phyloP scores from a whole-genome alignment of 1,140 invertebrate species.

The Metaphire vulgaris region DNA sequence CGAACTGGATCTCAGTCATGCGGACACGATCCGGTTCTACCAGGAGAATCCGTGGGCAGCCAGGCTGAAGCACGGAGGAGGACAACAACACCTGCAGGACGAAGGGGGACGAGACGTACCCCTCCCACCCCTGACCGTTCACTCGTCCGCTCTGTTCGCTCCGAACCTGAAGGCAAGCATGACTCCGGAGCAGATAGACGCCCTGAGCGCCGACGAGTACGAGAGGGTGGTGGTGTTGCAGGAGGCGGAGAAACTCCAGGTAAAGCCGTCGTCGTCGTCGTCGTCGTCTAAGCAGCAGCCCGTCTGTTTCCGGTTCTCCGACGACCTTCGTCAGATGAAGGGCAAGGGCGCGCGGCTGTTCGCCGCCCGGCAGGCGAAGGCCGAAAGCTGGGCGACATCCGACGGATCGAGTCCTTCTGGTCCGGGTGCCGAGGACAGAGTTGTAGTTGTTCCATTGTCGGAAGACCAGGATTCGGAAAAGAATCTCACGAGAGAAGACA shows the following conservation, averaged over 20 bases:
- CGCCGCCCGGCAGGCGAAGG: slow-evolving; percentile 74
- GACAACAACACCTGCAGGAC: not conserved
- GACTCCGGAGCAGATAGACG: slow-evolving; percentile 24
- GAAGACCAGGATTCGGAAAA: no score
- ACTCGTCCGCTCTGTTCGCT: not conserved
- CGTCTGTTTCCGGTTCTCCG: slow-evolving; percentile 66
- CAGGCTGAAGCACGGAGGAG: not conserved
- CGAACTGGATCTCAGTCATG: not conserved
- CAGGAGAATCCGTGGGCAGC: slow-evolving; percentile 31
- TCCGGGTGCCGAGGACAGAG: slow-evolving; percentile 41
- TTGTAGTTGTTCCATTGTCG: no score
- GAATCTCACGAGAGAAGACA: no score
- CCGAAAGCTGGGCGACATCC: slow-evolving; percentile 79
- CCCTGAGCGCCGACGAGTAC: slow-evolving; percentile 24
- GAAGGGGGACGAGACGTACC: not conserved
- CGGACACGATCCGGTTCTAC: slow-evolving; percentile 23
- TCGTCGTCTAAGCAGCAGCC: slow-evolving; percentile 55
- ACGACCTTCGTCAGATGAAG: slow-evolving; percentile 56
- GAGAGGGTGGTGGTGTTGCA: slow-evolving; percentile 19
- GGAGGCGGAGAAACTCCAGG: slow-evolving; percentile 20
- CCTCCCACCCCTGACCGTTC: not conserved
- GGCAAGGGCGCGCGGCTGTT: slow-evolving; percentile 69
- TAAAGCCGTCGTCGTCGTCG: slow-evolving; percentile 55
- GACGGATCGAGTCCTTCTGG: no score
- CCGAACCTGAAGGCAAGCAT: slow-evolving; percentile 32